These are phyloP conservation scores for Rynchops niger DNA, from an alignment of 2,113 vertebrate species.

Conservation along the genomic window DNA sequence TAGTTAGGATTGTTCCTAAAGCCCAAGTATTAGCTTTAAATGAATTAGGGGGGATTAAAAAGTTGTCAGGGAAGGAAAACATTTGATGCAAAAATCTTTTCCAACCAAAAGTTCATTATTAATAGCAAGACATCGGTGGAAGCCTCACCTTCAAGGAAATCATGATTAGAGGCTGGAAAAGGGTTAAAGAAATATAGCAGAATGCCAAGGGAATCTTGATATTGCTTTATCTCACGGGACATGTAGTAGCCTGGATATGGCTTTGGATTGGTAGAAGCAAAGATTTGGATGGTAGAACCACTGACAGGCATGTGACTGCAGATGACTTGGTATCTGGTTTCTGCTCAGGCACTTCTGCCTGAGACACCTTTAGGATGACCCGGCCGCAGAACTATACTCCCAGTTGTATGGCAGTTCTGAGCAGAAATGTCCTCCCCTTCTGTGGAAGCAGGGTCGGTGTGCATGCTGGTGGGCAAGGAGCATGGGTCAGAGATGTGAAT, in stretches of 20 bases:
- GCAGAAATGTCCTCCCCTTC: background rate
- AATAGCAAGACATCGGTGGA: background rate
- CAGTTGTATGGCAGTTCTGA: background rate
- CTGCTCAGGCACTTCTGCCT: background rate
- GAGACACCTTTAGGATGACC: background rate
- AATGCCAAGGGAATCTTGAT: background rate
- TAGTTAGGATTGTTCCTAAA: background rate
- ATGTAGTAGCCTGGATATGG: background rate
- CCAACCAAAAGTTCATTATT: background rate
- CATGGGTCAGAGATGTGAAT: background rate
- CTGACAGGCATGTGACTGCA: background rate
- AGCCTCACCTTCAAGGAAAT: background rate
- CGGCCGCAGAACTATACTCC: accelerated
- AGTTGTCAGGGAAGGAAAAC: background rate
- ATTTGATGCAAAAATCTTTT: background rate
- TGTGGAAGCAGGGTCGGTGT: background rate
- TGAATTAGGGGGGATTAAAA: background rate
- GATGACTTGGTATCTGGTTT: background rate
- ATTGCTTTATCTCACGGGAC: background rate
- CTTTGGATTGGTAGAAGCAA: background rate
- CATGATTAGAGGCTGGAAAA: background rate
- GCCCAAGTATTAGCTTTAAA: background rate
- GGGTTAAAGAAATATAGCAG: background rate
- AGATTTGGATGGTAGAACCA: background rate
- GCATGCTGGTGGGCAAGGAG: background rate